Evolutionary conservation across 2,797 vertebrate species (phyloP).

Genomic region (Echeneis naucrates): DNA sequence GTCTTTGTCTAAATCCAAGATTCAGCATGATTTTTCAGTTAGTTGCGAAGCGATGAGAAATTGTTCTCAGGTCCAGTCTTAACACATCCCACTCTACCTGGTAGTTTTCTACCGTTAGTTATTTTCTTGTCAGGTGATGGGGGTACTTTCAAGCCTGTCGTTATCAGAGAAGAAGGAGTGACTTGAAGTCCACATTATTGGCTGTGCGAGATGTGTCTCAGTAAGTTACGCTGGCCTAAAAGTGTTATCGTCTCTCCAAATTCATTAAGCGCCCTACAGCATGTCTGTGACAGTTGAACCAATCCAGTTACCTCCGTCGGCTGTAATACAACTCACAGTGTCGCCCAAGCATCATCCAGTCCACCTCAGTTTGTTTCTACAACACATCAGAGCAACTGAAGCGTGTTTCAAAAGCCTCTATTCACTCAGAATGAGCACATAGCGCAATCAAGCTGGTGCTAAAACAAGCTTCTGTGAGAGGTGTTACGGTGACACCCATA

Average conservation of each 20-base stretch:
- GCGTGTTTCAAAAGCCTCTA: constrained; percentile 81
- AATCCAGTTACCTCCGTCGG: constrained; percentile 49
- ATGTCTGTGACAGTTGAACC: constrained; percentile 51
- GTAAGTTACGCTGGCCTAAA: constrained; percentile 33
- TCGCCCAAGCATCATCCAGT: constrained; percentile 38
- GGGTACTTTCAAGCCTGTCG: constrained; percentile 25
- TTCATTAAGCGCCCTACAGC: constrained; percentile 54
- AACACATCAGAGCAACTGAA: constrained; percentile 69
- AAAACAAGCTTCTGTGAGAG: constrained; percentile 82
- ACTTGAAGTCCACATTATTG: constrained; percentile 33
- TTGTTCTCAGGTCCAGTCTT: constrained; percentile 31
- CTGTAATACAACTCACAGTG: constrained; percentile 69
- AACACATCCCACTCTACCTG: constrained; percentile 28
- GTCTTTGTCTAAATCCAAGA: constrained; percentile 34
- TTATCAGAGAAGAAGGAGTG: constrained; percentile 37
- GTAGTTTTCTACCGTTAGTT: constrained; percentile 6
- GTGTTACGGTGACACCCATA: constrained; percentile 78
- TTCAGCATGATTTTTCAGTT: constrained; percentile 27
- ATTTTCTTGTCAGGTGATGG: constrained; percentile 41
- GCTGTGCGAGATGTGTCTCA: constrained; percentile 40
- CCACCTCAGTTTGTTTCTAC: constrained; percentile 72
- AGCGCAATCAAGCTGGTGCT: constrained; percentile 58
- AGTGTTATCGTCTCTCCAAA: constrained; percentile 55
- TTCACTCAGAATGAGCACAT: constrained; percentile 81
- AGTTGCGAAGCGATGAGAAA: constrained; percentile 33